Evolutionary conservation across 2,888 invertebrate species (phyloP).

Genomic region (Drosophila aldrichi): DNA sequence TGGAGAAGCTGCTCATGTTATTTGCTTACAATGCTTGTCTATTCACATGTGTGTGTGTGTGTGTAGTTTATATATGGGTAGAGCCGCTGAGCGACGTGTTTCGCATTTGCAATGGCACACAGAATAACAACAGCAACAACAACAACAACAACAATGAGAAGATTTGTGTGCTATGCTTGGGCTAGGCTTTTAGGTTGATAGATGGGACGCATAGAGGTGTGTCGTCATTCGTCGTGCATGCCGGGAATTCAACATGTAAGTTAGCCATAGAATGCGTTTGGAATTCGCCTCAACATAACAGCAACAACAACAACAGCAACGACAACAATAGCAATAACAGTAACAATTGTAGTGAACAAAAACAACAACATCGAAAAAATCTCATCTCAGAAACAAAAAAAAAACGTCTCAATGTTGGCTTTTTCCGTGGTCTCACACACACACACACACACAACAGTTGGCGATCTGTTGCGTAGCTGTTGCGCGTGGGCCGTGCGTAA

Average conservation of each 20-base stretch:
- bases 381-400: slow-evolving; percentile 35
- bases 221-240: slow-evolving; percentile 71
- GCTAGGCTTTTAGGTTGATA: slow-evolving; percentile 29
- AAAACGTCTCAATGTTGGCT: slow-evolving; percentile 3
- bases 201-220: slow-evolving; percentile 33
- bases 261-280: slow-evolving; percentile 70
- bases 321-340: slow-evolving; percentile 27
- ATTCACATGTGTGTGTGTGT: slow-evolving; percentile 7
- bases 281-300: slow-evolving; percentile 54
- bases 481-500: slow-evolving; percentile 36
- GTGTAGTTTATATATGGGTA: slow-evolving; percentile 52
- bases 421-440: slow-evolving; percentile 29
- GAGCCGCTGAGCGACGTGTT: slow-evolving; percentile 68
- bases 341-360: slow-evolving; percentile 28
- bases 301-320: slow-evolving; percentile 12
- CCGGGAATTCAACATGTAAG: slow-evolving; percentile 66
- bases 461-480: slow-evolving; percentile 21
- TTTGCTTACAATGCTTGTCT: slow-evolving; percentile 1
- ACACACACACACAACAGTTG: slow-evolving; percentile 5
- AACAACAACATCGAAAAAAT: slow-evolving; percentile 18
- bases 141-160: slow-evolving; percentile 20
- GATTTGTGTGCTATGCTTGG: slow-evolving; percentile 29
- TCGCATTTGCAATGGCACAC: slow-evolving; percentile 73
- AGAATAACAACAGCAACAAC: slow-evolving; percentile 14
- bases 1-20: slow-evolving; percentile 20